phyloP scores from a whole-genome alignment of 2,888 invertebrate genomes.

The Sinopyrophorus schimmeli region DNA sequence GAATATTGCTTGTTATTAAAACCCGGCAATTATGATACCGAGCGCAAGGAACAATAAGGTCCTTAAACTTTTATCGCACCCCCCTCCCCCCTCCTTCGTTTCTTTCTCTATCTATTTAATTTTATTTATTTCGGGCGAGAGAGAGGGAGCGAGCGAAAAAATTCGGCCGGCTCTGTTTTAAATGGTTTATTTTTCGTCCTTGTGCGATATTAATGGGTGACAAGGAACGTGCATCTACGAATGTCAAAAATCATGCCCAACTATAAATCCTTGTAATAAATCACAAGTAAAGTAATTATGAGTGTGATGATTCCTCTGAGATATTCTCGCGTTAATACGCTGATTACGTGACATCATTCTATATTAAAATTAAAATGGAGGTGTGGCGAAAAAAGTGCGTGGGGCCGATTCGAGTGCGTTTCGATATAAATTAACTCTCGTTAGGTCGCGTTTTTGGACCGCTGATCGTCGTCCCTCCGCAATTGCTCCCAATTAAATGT shows the following conservation, averaged over 20 bases:
- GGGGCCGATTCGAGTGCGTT: conserved; percentile 33
- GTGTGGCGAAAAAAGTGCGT: conserved; percentile 40
- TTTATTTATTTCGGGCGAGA: conserved; percentile 2
- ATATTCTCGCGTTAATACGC: conserved; percentile 50
- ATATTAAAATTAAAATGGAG: conserved; percentile 53
- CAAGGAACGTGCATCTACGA: conserved; percentile 27
- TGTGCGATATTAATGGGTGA: conserved; percentile 23
- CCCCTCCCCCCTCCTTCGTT: too few species aligned
- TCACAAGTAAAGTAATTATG: conserved; percentile 50
- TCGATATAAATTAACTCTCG: conserved; percentile 24
- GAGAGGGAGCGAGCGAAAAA: not conserved
- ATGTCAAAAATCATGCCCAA: conserved; percentile 27
- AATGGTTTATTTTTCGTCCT: too few species aligned
- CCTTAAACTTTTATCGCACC: conserved; percentile 23
- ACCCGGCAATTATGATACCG: conserved; percentile 26
- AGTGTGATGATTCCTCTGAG: conserved; percentile 51
- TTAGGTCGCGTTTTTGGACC: too few species aligned
- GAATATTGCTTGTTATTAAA: conserved; percentile 33
- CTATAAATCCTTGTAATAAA: conserved; percentile 41
- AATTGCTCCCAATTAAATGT: not conserved
- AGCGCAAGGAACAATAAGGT: conserved; percentile 20
- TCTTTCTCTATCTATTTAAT: too few species aligned
- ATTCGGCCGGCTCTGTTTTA: too few species aligned
- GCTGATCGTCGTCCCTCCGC: conserved; percentile 1
- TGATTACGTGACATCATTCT: conserved; percentile 54